These are phyloP conservation scores for Lota lota DNA, from an alignment of 2,113 vertebrate species.

Conservation along the genomic window DNA sequence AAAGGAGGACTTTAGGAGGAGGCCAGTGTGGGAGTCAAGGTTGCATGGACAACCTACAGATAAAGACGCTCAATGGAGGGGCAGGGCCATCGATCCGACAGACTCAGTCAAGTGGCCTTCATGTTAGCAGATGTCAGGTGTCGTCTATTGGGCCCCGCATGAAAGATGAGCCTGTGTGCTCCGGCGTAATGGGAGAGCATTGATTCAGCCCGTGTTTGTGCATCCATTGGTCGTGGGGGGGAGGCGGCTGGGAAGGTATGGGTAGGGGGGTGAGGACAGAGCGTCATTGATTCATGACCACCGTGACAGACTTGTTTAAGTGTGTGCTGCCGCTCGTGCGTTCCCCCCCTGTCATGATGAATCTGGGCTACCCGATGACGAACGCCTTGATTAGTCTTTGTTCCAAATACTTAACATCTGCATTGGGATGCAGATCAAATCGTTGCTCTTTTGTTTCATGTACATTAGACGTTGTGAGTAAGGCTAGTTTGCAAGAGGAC, in stretches of 20 bases:
- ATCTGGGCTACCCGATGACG: too few relatives aligned
- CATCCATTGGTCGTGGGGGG: slow-evolving; percentile 15
- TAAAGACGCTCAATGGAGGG: slow-evolving; percentile 3
- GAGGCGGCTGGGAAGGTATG: background rate
- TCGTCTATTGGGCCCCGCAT: slow-evolving; percentile 57
- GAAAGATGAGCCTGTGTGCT: slow-evolving; percentile 68
- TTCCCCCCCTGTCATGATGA: too few relatives aligned
- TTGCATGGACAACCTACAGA: slow-evolving; percentile 16
- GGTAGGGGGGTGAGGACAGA: slow-evolving; percentile 30
- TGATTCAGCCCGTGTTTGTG: slow-evolving; percentile 59
- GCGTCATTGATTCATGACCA: slow-evolving; percentile 58
- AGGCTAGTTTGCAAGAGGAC: too few relatives aligned
- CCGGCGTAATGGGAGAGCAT: slow-evolving; percentile 64
- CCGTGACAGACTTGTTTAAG: slow-evolving; percentile 56
- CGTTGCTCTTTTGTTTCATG: too few relatives aligned
- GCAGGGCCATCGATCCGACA: slow-evolving; percentile 50
- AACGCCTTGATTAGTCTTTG: too few relatives aligned
- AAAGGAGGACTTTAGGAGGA: background rate
- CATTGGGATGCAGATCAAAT: too few relatives aligned
- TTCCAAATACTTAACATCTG: too few relatives aligned
- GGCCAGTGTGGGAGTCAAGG: slow-evolving; percentile 38
- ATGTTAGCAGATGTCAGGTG: slow-evolving; percentile 73
- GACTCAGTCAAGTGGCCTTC: slow-evolving; percentile 64
- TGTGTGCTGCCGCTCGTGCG: slow-evolving; percentile 1
- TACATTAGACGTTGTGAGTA: too few relatives aligned